phyloP scores from a whole-genome alignment of 1,140 invertebrate genomes.

The Helicoverpa zea region DNA sequence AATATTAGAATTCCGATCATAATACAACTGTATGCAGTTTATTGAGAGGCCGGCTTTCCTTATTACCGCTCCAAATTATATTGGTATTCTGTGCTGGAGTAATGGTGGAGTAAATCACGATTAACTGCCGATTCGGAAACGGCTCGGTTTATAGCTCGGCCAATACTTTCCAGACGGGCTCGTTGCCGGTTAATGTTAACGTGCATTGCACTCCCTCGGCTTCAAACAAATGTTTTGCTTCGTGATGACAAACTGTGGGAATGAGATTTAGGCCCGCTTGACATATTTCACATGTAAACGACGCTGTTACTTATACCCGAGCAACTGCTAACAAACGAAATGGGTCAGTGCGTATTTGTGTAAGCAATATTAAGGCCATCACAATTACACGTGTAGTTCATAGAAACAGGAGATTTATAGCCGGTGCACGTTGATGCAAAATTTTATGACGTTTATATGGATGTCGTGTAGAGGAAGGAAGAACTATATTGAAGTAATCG shows the following conservation, averaged over 20 bases:
- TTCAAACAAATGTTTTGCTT: slow-evolving; percentile 2
- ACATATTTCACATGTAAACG: neutral
- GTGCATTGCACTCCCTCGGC: neutral
- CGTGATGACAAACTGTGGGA: neutral
- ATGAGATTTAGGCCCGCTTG: neutral
- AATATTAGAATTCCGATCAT: no score
- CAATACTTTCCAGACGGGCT: slow-evolving; percentile 24
- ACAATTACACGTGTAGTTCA: neutral
- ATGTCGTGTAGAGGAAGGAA: neutral
- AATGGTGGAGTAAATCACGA: slow-evolving; percentile 39
- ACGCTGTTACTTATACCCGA: neutral
- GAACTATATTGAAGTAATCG: slow-evolving; percentile 1
- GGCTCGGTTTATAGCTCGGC: slow-evolving; percentile 33
- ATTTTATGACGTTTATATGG: neutral
- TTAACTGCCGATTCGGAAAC: slow-evolving; percentile 30
- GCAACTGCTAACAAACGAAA: neutral
- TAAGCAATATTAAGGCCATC: neutral
- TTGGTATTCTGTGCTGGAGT: slow-evolving; percentile 27
- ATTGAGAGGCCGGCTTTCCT: slow-evolving; percentile 9
- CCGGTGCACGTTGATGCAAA: neutral
- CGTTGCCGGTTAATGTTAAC: slow-evolving; percentile 17
- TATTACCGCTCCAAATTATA: slow-evolving; percentile 48
- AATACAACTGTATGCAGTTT: no score
- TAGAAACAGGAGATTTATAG: neutral
- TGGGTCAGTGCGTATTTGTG: neutral